Evolutionary conservation across 2,797 vertebrate genomes (phyloP), one percentile per base, ranked within the genome.

Genomic region (Crenuchus spilurus): DNA sequence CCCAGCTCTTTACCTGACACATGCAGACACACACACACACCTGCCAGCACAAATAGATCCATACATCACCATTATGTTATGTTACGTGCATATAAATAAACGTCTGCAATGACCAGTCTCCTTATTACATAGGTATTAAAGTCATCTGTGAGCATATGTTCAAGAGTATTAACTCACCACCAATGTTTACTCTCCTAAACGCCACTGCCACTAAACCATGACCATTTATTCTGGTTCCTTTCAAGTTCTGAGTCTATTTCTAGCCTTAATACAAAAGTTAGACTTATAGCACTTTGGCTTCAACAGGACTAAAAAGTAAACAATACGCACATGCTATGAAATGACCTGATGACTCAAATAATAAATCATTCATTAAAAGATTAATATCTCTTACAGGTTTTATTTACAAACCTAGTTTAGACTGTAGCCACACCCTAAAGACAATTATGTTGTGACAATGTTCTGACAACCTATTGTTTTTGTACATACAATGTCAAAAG

Each of bases 21-120:
- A 55, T 13, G 44, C 20, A 37, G 33, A 57, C 48, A 60, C 66
- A 54, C 52, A 31, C 37, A 72, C 84, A 72, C 24, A 22, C n/a
- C 13, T 48, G 11, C 33, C 42, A 57, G 52, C 49, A 60, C 48
- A 33, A 46, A n/a, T 13, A 55, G 26, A 57, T 51, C n/a, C 30
- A 72, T 14, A 6, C 16, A 55, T 41, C 24, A 52, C 24, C 16
- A 14, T 41, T 24, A 62, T n/a, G n/a, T n/a, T n/a, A n/a, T n/a
- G 1, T 39, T 41, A 68, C 1, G 20, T 7, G 26, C 51, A 61
- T n/a, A 41, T 6, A 66, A 41, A 49, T 22, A 70, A 54, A 35
- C 16, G 49, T 26, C 39, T 30, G 2, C 10, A 62, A 37, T 6
- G 11, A 41, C 35, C 14, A 26, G 28, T 68, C 16, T 26, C 11